Base-by-base conservation (phyloP, 1,140 invertebrate genomes). In the Maconellicoccus hirsutus region DNA sequence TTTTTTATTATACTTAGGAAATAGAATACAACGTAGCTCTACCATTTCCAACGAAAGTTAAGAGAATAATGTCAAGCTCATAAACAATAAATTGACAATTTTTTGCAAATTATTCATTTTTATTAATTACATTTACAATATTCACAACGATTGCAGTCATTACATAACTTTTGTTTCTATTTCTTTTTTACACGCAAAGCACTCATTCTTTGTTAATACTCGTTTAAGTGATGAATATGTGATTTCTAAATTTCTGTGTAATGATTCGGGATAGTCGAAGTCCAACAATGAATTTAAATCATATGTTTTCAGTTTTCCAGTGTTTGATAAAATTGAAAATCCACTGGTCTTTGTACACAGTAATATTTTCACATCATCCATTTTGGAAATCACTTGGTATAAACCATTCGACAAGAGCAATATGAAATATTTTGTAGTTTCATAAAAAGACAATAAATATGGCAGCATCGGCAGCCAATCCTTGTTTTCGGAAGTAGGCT, bases 161-260 rank as follows among this genome's bases (percentile, higher is more conserved):
- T n/a, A n/a, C n/a, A n/a, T 33, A 33, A 33, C 29, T 52, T 52
- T 52, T 14, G n/a, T 16, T 66, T 66, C 61, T 3, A 66, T 23
- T 25, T 66, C 61, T 26, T 66, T 66, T 66, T 66, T 66, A 19
- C 61, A 66, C 1, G 61, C 61, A 25, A 66, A 66, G 19, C 61
- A 66, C 10, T 66, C 61, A 16, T 66, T 66, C 19, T 66, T 66
- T 6, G 61, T 66, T 1, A 66, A 16, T 22, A 66, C 61, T 66
- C 61, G 19, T 14, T 26, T 23, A 10, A 66, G 19, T 16, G 61
- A 66, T 6, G 61, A 66, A 16, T 26, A 66, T 23, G 61, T 26
- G 22, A 66, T 66, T 66, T 66, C 61, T 19, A 66, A 66, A 66
- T 66, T 66, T 26, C 16, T 66, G 21, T 66, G 61, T 16, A 66